Percentiles rank a stretch among this genome's conserved stretches.
phyloP scores from a whole-genome alignment of 2,797 vertebrate species.

The Spatula clypeata region DNA sequence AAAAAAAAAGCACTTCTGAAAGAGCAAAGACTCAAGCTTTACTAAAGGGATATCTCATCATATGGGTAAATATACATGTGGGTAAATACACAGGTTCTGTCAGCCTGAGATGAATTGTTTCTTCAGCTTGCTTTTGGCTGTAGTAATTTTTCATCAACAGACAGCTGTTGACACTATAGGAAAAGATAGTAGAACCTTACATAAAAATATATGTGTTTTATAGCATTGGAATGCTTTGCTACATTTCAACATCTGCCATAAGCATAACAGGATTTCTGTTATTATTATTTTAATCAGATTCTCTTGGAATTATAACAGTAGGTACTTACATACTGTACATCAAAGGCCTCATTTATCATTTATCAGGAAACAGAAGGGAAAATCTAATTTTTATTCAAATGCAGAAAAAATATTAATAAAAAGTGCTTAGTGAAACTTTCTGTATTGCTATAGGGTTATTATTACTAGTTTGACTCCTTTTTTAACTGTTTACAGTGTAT shows the following conservation, averaged over 20 bases:
- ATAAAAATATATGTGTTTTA: not conserved
- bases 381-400: conserved; percentile 41
- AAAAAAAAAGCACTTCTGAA: not conserved
- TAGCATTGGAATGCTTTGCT: not conserved
- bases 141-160: not conserved
- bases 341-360: conserved; percentile 38
- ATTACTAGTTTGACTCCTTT: not conserved
- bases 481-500: conserved; percentile 17
- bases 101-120: not conserved
- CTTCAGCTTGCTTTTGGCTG: not conserved
- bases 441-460: not conserved
- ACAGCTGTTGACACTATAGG: not conserved
- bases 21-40: not conserved
- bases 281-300: not conserved
- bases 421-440: not conserved
- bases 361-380: conserved; percentile 32
- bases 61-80: not conserved
- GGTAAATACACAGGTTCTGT: not conserved
- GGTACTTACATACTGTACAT: not conserved
- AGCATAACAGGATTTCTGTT: not conserved
- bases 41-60: not conserved
- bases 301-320: not conserved
- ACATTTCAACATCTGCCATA: not conserved
- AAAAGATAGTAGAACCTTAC: not conserved
- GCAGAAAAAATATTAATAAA: not conserved